Percentiles rank a stretch among this genome's conserved stretches.
These are phyloP conservation scores for Paelopatides confundens DNA, from an alignment of 53 echinoderm and acorn worm genomes.

Conservation along the genomic window DNA sequence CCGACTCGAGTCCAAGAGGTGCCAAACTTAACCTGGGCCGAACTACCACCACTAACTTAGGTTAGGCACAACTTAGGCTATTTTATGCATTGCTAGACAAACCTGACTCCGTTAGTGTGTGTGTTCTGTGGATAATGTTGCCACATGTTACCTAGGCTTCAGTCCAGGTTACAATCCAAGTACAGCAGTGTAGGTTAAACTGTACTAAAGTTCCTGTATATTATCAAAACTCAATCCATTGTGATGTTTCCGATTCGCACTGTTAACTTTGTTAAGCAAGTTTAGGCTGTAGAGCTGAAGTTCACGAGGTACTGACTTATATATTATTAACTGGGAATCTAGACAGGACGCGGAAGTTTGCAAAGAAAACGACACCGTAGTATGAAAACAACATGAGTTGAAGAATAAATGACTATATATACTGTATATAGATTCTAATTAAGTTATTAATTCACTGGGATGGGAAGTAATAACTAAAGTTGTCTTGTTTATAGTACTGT, in stretches of 20 bases:
- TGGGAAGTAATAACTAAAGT: too few species aligned
- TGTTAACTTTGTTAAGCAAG: background rate
- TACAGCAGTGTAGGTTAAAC: background rate
- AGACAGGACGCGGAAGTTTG: conserved; percentile 3
- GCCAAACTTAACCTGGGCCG: too few species aligned
- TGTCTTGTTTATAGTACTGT: too few species aligned
- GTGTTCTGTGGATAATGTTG: too few species aligned
- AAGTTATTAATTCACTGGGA: background rate
- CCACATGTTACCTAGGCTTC: too few species aligned
- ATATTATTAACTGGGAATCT: background rate
- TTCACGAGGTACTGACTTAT: background rate
- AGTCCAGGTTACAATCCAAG: background rate
- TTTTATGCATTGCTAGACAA: too few species aligned
- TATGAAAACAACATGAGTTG: background rate
- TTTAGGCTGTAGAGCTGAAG: background rate
- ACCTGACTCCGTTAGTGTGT: too few species aligned
- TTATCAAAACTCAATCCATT: background rate
- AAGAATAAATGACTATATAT: background rate
- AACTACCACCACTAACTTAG: too few species aligned
- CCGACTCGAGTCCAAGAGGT: too few species aligned
- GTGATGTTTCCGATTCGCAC: background rate
- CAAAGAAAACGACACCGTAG: background rate
- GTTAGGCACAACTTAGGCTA: too few species aligned
- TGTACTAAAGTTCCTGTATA: background rate
- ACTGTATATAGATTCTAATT: background rate